Base-by-base conservation (phyloP, 2,113 vertebrate species). In the Mionectes macconnelli region DNA sequence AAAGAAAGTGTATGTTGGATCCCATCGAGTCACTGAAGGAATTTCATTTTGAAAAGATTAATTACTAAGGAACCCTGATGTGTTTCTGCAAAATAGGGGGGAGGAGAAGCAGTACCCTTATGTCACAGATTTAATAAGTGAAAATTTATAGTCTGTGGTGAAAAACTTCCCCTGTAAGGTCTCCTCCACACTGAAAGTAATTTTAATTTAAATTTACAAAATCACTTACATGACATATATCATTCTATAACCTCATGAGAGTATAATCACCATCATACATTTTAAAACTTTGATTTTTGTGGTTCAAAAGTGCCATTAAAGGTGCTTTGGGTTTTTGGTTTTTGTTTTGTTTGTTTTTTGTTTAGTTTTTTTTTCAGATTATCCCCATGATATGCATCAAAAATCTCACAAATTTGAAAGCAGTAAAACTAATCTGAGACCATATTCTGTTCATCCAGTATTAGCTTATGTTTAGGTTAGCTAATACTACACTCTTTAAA, bases 171-270 rank as follows among this genome's bases (percentile, higher is more conserved):
- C 15, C 17, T 52, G 4, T 44, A 49, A 3, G 1, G 3, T 27
- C 24, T 62, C 12, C 33, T 77, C 2, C 0, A 0, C 20, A 42
- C 1, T 69, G 21, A 33, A 55, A 56, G 2, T 23, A 56, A 49
- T 80, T 62, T 86, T n/a, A 21, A 45, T 22, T 76, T 69, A 31
- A 86, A 67, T 62, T 30, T 28, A 4, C 10, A 45, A 3, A n/a
- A n/a, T n/a, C n/a, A n/a, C 68, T 59, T 62, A 4, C 16, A 33
- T 42, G 5, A 3, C 6, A 6, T 20, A 14, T 14, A 15, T 53
- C 2, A 4, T 25, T 73, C 6, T 6, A n/a, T 81, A 63, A 76
- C 3, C 5, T 60, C 3, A 2, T 60, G 44, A 23, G 9, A 31
- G 2, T 16, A 44, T 18, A 52, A 69, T 42, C 35, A 42, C 5